Evolutionary conservation across 2,797 vertebrate genomes (phyloP).

Genomic region (Taeniopygia guttata): DNA sequence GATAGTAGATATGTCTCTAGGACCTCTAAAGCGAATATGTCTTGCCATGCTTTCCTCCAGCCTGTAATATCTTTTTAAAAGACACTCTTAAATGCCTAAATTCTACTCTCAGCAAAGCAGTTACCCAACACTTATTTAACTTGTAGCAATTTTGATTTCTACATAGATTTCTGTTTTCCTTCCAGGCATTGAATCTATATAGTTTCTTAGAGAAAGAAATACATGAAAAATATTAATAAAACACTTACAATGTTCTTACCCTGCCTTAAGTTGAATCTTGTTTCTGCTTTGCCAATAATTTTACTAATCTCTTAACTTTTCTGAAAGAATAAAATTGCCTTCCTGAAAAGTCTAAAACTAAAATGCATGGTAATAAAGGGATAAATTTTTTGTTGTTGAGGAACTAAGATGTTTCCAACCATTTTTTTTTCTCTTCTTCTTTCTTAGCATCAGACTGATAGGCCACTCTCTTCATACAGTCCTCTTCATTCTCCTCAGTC

Average conservation of each 20-base stretch:
- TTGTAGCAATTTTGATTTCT: neutral
- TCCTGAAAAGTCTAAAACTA: neutral
- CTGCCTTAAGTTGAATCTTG: neutral
- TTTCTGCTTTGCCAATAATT: neutral
- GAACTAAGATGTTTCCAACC: neutral
- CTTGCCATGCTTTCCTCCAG: neutral
- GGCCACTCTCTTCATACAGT: neutral
- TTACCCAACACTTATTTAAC: neutral
- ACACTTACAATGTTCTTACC: neutral
- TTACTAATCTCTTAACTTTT: neutral
- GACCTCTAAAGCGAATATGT: neutral
- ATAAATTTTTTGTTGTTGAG: neutral
- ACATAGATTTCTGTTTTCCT: neutral
- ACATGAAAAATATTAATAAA: neutral
- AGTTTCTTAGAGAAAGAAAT: neutral
- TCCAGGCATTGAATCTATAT: neutral
- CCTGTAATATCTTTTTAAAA: neutral
- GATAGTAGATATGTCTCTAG: neutral
- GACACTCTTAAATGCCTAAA: too few species aligned
- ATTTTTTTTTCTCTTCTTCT: neutral
- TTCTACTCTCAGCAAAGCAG: neutral
- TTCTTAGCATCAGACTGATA: neutral
- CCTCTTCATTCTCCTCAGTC: neutral
- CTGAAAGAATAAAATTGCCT: neutral
- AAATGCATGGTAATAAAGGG: neutral